phyloP scores from a whole-genome alignment of 1,140 invertebrate genomes.

The Radopholus similis region DNA sequence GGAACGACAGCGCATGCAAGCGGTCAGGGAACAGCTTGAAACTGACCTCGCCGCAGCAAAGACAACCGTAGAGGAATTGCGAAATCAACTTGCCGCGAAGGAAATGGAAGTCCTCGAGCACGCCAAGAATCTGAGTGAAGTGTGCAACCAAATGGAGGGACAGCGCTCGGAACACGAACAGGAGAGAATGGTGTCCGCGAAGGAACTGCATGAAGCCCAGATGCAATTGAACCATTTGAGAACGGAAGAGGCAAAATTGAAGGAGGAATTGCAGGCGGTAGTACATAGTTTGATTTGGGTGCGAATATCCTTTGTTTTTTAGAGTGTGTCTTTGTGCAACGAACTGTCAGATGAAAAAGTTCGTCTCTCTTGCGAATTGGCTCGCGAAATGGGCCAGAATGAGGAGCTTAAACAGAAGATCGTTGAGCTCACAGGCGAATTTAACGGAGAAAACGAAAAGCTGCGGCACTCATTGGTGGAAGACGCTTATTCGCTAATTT shows the following conservation, averaged over 20 bases:
- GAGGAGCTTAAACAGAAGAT: constrained; percentile 16
- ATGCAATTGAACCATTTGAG: constrained; percentile 8
- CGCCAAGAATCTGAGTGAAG: background rate
- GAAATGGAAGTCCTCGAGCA: constrained; percentile 16
- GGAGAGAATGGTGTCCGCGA: background rate
- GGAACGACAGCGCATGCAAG: constrained; percentile 23
- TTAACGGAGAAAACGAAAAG: constrained; percentile 3
- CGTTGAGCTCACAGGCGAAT: background rate
- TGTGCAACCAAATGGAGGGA: constrained; percentile 3
- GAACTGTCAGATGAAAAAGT: constrained; percentile 12
- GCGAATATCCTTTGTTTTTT: background rate
- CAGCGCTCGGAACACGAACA: constrained; percentile 9
- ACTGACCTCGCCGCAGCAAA: constrained; percentile 10
- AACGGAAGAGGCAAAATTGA: background rate
- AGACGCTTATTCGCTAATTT: no score
- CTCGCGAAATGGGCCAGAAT: background rate
- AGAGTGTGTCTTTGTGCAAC: background rate
- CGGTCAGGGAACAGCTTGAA: constrained; percentile 19
- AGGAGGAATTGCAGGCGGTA: constrained; percentile 1
- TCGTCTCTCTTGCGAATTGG: background rate
- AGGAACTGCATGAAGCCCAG: constrained; percentile 6
- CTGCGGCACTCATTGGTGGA: constrained; percentile 9
- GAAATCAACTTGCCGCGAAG: constrained; percentile 12
- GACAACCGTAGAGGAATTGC: constrained; percentile 14
- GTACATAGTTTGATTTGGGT: background rate